These are phyloP conservation scores for Mormyrus iriodes DNA, from an alignment of 2,113 vertebrate species.

Conservation along the genomic window DNA sequence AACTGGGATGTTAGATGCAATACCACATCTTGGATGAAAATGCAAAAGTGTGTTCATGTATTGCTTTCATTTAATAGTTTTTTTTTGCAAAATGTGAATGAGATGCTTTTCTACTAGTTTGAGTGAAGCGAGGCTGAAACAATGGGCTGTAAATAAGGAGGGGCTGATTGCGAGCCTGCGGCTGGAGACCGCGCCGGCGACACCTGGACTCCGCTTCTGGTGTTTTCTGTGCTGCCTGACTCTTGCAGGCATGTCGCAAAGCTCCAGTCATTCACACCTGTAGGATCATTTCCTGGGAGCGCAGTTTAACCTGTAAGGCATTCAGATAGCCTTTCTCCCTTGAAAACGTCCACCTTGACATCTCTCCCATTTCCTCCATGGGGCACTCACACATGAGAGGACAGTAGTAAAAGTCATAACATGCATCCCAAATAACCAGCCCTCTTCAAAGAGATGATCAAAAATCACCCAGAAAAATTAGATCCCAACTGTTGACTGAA, in stretches of 20 bases:
- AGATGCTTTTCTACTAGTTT: background rate
- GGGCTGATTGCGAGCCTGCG: background rate
- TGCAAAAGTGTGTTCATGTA: background rate
- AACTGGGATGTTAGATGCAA: background rate
- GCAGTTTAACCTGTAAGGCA: background rate
- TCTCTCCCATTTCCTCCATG: background rate
- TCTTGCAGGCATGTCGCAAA: background rate
- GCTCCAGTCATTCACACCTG: background rate
- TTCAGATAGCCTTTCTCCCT: background rate
- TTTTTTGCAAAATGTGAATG: background rate
- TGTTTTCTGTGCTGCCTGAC: background rate
- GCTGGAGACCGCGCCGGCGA: background rate
- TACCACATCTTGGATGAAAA: background rate
- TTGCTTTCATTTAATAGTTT: background rate
- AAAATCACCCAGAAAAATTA: background rate
- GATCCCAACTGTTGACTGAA: background rate
- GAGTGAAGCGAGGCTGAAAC: background rate
- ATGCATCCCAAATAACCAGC: background rate
- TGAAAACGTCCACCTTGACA: background rate
- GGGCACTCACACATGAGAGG: background rate
- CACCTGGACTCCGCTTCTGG: background rate
- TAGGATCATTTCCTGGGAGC: background rate
- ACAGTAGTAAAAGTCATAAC: background rate
- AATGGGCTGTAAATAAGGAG: background rate
- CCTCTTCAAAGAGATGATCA: background rate